Conservation (phyloP, 2,888 invertebrate species). For the Stenurella melanura region DNA sequence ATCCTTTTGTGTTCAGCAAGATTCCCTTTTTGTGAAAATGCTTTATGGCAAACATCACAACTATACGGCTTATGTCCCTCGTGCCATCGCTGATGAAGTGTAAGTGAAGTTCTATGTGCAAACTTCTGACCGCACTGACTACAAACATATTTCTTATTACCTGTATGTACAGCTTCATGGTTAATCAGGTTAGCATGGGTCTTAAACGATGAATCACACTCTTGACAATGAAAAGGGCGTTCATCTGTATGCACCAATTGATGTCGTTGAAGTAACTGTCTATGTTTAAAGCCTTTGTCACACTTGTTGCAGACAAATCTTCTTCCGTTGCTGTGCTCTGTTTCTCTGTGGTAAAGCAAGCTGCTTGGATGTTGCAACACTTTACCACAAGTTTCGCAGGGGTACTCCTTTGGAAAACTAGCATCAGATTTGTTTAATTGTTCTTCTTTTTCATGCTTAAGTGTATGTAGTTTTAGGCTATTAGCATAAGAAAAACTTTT, state of each 20-base stretch:
- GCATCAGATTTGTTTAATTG: conserved; percentile 10
- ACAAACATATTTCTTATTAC: conserved; percentile 77
- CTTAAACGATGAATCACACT: conserved; percentile 79
- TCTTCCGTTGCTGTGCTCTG: conserved; percentile 71
- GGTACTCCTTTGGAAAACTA: conserved; percentile 69
- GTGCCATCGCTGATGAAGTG: conserved; percentile 84
- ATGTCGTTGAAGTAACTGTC: conserved; percentile 84
- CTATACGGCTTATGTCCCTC: conserved; percentile 81
- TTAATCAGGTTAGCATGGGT: conserved; percentile 83
- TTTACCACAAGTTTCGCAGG: conserved; percentile 75
- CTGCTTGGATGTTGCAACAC: conserved; percentile 83
- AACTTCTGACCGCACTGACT: conserved; percentile 84
- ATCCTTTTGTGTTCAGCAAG: conserved; percentile 85
- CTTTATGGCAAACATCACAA: conserved; percentile 82
- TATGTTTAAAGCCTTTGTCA: conserved; percentile 84
- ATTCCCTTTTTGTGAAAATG: conserved; percentile 87
- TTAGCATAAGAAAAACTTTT: conserved; percentile 79
- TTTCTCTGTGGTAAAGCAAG: conserved; percentile 84
- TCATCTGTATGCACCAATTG: conserved; percentile 85
- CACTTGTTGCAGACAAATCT: conserved; percentile 75
- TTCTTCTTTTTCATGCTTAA: conserved; percentile 74
- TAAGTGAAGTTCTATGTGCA: conserved; percentile 86
- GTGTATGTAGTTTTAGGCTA: conserved; percentile 76
- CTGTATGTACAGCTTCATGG: conserved; percentile 83
- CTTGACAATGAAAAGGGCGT: conserved; percentile 79